Evolutionary conservation across 2,113 vertebrate genomes (phyloP), one percentile per base, ranked within the genome.

Genomic region (Lepus americanus): DNA sequence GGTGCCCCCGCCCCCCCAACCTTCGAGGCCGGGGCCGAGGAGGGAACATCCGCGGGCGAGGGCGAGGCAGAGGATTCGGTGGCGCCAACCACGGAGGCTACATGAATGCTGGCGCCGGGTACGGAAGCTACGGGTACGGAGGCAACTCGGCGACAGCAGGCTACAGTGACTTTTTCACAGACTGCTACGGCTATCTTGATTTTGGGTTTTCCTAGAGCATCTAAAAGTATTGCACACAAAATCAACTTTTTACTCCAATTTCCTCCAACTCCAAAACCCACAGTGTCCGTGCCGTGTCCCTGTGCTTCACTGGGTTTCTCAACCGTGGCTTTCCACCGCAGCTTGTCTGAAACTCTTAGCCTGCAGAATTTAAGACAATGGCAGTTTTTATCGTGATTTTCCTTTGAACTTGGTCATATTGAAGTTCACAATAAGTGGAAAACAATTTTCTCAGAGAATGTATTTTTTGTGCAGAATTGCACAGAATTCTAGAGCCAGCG

Each of bases 131-230:
- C 5, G 99, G 99, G 9, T 99, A 99, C 8, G 99, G 99, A 27
- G 99, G 99, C 29, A 99, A 98, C 94, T 99, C 98, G 0, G 97
- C 98, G 0, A 99, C 98, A 22, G 98, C 99, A 0, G 99, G 99
- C 98, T 99, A 99, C 95, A 99, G 99, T 99, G 99, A 99, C 99
- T 99, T 99, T 99, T 99, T 99, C 99, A 99, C 99, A 99, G 99
- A 99, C 99, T 99, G 98, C 99, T 99, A 98, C 99, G 98, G 99
- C 99, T 99, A 98, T 99, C 98, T 99, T 98, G 99, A 99, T 98
- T 99, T 99, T 99, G 99, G 99, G 80, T 98, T 99, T 98, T 98
- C 98, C 98, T 99, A 99, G 98, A 99, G 90, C 98, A 96, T 98
- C 98, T 96, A 98, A 98, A 98, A 98, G 97, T 94, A 95, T 98